Base-by-base conservation (phyloP, 2,888 invertebrate genomes). In the Agrochola lota region DNA sequence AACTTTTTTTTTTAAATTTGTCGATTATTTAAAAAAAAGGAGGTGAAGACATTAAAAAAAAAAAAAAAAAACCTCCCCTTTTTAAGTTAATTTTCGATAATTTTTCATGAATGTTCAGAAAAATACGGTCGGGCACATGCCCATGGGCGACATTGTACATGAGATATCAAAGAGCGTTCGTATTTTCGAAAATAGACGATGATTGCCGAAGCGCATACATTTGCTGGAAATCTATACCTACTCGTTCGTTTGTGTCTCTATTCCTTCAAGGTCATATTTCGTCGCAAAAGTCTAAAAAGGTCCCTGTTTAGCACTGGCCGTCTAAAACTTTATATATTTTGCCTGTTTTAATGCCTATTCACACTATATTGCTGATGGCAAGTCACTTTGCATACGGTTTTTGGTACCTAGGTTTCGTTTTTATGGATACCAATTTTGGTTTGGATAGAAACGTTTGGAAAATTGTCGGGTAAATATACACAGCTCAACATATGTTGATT, bases 211-310 rank as follows among this genome's bases (percentile, higher is more conserved):
- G 30, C 60, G 3, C 17, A 60, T 17, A 60, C 8, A 26, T 30
- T 30, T 4, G 8, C 17, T 30, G 8, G 26, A 2, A 2, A 26
- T 26, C 17, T 59, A 17, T 26, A 60, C 60, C 43, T n/a, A 40
- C 20, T 49, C 46, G n/a, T 26, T 40, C 49, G 3, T 40, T 40
- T 20, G 15, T 70, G 26, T 60, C 17, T 60, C 17, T 52, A 20
- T 74, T 49, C 30, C 20, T n/a, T 30, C 49, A 59, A 57, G 49
- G 81, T 75, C 63, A 75, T 17, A 64, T 59, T 64, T 76, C 40
- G 49, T 40, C 9, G n/a, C 55, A 40, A 40, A 40, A 20, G 20
- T 40, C 30, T 52, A 20, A 57, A 81, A 81, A 57, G 62, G 46
- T 74, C 17, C 1, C 1, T 30, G 11, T 74, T 20, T 74, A 81